Percentiles rank a stretch among this genome's conserved stretches.
Evolutionary conservation across 1,140 invertebrate genomes (phyloP).

Genomic region (Oedothorax gibbosus): DNA sequence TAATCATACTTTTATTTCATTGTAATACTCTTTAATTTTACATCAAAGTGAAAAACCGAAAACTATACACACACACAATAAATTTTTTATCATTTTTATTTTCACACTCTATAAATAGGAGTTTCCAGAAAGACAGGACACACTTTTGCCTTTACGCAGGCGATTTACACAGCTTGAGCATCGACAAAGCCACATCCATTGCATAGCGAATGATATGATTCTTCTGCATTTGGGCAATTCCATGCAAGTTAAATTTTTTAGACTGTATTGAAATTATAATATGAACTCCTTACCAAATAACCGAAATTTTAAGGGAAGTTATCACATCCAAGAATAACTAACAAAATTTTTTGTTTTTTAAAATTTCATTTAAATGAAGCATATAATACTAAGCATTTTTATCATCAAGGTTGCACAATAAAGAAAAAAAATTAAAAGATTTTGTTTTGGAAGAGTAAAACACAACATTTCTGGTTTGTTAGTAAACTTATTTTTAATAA

Average conservation of each 20-base stretch:
- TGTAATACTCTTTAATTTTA: conserved; percentile 54
- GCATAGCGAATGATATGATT: conserved; percentile 59
- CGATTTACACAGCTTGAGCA: conserved; percentile 31
- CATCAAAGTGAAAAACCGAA: conserved; percentile 57
- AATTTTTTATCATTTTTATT: not conserved
- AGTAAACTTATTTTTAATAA: no score
- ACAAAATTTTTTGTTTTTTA: no score
- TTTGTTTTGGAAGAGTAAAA: no score
- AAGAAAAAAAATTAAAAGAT: no score
- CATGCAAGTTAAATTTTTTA: not conserved
- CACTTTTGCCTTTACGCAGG: conserved; percentile 16
- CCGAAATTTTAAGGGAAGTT: no score
- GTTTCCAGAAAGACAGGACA: conserved; percentile 52
- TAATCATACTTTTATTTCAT: conserved; percentile 55
- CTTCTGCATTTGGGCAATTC: conserved; percentile 24
- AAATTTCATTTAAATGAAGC: no score
- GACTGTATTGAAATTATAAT: not conserved
- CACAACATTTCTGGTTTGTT: no score
- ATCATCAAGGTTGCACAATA: no score
- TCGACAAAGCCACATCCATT: conserved; percentile 6
- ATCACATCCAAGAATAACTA: no score
- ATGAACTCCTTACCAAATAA: no score
- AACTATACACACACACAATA: conserved; percentile 45
- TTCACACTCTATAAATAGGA: conserved; percentile 60
- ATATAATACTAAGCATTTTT: no score